Evolutionary conservation across 2,888 invertebrate genomes (phyloP).

Genomic region (Acholoe squamosa): DNA sequence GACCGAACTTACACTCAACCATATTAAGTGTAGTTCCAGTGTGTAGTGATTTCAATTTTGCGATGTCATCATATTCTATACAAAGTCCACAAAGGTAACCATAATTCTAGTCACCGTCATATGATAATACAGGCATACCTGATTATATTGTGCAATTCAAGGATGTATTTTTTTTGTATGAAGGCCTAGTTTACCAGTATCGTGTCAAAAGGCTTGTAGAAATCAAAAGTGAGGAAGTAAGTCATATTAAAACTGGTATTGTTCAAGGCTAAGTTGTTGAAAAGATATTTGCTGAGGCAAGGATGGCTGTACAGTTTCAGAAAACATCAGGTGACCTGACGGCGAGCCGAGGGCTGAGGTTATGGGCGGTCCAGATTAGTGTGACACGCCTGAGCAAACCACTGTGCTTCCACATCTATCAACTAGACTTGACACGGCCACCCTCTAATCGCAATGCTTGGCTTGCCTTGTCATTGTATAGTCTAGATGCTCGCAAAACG

Average conservation of each 20-base stretch:
- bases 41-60: slow-evolving; percentile 32
- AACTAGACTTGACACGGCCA: slow-evolving; percentile 9
- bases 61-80: slow-evolving; percentile 5
- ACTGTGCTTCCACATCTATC: slow-evolving; percentile 26
- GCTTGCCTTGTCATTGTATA: slow-evolving; percentile 20
- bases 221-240: not conserved
- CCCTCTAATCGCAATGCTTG: not conserved
- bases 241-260: not conserved
- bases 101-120: slow-evolving; percentile 53
- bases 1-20: slow-evolving; percentile 15
- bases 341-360: not conserved
- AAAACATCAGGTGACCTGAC: not conserved
- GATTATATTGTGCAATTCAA: slow-evolving; percentile 45
- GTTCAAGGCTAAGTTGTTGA: slow-evolving; percentile 29
- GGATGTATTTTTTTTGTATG: slow-evolving; percentile 32
- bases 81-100: slow-evolving; percentile 16
- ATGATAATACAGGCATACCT: slow-evolving; percentile 19
- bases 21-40: slow-evolving; percentile 44
- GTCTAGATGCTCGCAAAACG: not conserved
- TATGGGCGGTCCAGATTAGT: not conserved
- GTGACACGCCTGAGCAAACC: not conserved
- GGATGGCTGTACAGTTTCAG: not conserved
- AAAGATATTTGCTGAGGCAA: not conserved
- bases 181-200: not conserved
- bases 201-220: slow-evolving; percentile 32